Percentiles rank a stretch among this genome's conserved stretches.
Conservation (phyloP, 2,113 vertebrate species). For the Solenodon paradoxus region DNA sequence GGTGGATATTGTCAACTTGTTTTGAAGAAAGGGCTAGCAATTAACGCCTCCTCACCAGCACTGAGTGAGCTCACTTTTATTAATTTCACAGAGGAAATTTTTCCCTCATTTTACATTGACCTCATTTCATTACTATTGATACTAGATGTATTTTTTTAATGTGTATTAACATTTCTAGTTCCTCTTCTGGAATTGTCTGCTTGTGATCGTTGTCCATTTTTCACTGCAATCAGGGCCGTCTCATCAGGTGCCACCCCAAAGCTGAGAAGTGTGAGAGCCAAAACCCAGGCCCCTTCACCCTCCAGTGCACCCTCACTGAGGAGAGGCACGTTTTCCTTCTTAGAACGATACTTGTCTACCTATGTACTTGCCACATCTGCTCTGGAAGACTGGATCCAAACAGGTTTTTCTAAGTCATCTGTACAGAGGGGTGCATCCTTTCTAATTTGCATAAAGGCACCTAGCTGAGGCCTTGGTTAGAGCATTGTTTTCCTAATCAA, state of each 20-base stretch:
- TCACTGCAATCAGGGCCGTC: background rate
- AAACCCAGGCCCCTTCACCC: background rate
- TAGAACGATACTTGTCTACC: background rate
- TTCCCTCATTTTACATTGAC: background rate
- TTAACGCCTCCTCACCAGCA: background rate
- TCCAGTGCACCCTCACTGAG: background rate
- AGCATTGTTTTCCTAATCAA: background rate
- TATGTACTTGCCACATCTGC: background rate
- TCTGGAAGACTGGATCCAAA: background rate
- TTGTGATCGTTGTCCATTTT: background rate
- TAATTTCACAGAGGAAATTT: background rate
- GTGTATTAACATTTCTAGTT: background rate
- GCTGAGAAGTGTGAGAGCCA: accelerated
- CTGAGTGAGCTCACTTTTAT: background rate
- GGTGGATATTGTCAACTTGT: background rate
- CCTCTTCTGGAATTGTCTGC: background rate
- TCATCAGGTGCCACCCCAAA: background rate
- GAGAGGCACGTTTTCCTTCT: background rate
- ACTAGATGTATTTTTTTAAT: background rate
- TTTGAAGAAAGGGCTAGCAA: background rate
- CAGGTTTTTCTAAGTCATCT: background rate
- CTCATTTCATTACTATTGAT: background rate
- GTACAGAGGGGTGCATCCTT: background rate
- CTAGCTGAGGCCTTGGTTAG: background rate
- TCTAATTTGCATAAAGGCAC: background rate